Conservation (phyloP, 2,113 vertebrate species). For the Setophaga coronata region DNA sequence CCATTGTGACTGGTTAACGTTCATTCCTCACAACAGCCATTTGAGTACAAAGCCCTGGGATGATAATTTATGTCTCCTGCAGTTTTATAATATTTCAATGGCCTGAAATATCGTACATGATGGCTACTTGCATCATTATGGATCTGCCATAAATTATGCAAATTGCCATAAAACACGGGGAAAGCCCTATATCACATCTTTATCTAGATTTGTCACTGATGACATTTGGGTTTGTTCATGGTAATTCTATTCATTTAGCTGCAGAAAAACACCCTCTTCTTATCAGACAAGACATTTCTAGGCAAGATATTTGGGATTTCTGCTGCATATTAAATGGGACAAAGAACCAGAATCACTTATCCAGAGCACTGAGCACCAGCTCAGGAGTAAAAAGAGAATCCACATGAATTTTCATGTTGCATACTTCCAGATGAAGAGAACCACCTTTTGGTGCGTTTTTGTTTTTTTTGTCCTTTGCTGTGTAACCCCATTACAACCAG, state of each 20-base stretch:
- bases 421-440: constrained; percentile 45
- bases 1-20: constrained; percentile 10
- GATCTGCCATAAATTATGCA: constrained; percentile 48
- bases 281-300: constrained; percentile 13
- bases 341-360: constrained; percentile 53
- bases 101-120: constrained; percentile 63
- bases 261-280: background rate
- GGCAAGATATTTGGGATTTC: background rate
- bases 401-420: constrained; percentile 6
- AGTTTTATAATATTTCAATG: constrained; percentile 67
- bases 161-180: constrained; percentile 58
- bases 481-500: constrained; percentile 25
- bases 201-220: constrained; percentile 40
- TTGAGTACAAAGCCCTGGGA: constrained; percentile 49
- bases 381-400: constrained; percentile 15
- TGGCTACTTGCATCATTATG: constrained; percentile 47
- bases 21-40: background rate
- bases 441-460: background rate
- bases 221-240: constrained; percentile 19
- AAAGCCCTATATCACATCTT: constrained; percentile 52
- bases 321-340: constrained; percentile 23
- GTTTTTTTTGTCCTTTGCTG: background rate
- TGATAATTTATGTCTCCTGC: constrained; percentile 64
- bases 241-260: constrained; percentile 35
- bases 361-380: constrained; percentile 1